These are phyloP conservation scores for Hydroisotoma schaefferi DNA, from an alignment of 2,888 invertebrate species.

Conservation along the genomic window DNA sequence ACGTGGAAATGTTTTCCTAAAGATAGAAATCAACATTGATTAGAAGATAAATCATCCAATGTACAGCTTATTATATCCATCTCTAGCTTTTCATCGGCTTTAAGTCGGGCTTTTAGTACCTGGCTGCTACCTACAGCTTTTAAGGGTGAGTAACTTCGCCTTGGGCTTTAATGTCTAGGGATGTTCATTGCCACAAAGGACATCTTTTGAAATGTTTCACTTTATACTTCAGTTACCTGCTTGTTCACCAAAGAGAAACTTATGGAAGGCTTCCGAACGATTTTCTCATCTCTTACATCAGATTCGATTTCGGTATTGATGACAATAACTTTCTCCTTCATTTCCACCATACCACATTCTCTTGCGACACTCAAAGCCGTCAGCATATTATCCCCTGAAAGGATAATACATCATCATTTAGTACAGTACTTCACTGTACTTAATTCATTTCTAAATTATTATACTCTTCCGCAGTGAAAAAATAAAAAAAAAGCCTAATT, in stretches of 20 bases:
- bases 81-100: too few relatives aligned
- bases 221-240: background rate
- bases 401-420: slow-evolving; percentile 1
- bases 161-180: too few relatives aligned
- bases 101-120: too few relatives aligned
- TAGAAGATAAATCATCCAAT: too few relatives aligned
- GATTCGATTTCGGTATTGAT: slow-evolving; percentile 53
- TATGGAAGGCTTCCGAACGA: slow-evolving; percentile 5
- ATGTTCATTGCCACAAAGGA: too few relatives aligned
- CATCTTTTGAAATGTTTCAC: background rate
- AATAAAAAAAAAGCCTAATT: too few relatives aligned
- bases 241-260: slow-evolving; percentile 14
- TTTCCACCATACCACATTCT: slow-evolving; percentile 79
- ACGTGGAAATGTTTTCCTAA: too few relatives aligned
- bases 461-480: too few relatives aligned
- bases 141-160: too few relatives aligned
- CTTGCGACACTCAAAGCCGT: slow-evolving; percentile 90
- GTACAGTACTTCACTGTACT: background rate
- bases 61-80: too few relatives aligned
- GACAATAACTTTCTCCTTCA: slow-evolving; percentile 58
- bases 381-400: slow-evolving; percentile 63
- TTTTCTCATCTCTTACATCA: slow-evolving; percentile 6
- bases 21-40: too few relatives aligned
- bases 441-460: too few relatives aligned
- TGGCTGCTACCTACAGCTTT: background rate